phyloP scores from a whole-genome alignment of 2,113 vertebrate genomes.

The Rhadina sibilatrix region DNA sequence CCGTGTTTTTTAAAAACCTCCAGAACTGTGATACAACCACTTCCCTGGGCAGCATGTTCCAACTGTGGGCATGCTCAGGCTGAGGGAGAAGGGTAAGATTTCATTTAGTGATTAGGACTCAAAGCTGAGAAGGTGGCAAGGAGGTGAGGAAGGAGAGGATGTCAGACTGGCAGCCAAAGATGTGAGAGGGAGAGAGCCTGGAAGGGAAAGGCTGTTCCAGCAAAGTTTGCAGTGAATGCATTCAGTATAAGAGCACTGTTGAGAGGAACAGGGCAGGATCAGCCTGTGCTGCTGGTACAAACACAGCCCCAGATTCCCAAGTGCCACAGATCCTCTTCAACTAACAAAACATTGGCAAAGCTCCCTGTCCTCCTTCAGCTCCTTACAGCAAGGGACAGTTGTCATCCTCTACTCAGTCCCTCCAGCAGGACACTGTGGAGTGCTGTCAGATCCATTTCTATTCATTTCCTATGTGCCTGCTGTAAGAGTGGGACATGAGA shows the following conservation, averaged over 20 bases:
- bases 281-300: neutral
- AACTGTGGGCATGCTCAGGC: neutral
- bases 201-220: neutral
- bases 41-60: neutral
- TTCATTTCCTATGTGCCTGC: neutral
- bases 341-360: neutral
- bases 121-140: neutral
- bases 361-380: neutral
- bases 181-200: neutral
- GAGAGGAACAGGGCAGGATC: neutral
- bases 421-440: neutral
- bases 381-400: fast-evolving
- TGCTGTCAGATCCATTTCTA: neutral
- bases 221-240: neutral
- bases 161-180: neutral
- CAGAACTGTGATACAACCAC: neutral
- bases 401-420: neutral
- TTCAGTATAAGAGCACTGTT: neutral
- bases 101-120: neutral
- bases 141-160: neutral
- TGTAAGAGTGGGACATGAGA: neutral
- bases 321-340: neutral
- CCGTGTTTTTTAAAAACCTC: neutral
- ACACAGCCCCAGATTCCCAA: neutral
- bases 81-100: neutral